Base-by-base conservation (phyloP, 2,113 vertebrate genomes). In the Mustelus asterias region DNA sequence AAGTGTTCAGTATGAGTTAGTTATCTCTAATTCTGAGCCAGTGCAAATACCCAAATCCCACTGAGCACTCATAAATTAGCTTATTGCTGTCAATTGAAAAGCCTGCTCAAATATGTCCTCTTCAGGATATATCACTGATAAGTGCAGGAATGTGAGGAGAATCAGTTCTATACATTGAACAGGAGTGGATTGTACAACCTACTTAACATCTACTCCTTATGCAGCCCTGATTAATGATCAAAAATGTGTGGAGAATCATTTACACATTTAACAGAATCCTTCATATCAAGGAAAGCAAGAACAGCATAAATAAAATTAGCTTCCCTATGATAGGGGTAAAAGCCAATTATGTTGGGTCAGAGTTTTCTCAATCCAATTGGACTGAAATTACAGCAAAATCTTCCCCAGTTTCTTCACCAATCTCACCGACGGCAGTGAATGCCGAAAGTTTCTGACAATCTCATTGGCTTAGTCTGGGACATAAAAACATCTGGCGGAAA, bases 241-340 rank as follows among this genome's bases (percentile, higher is more conserved):
- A 95, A 93, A 95, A 95, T 95, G 94, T 95, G 94, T 72, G 69
- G 69, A 95, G 44, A 95, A 95, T 95, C 41, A 13, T 54, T 95
- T 95, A 76, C 69, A 95, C 41, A 54, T 11, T 95, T 95, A 29
- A 70, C 41, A 54, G 65, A 33, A 95, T 72, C 13, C 41, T 76
- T 33, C 67, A 18, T 54, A 72, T 54, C 48, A 70, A 48, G 26
- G 14, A 5, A 13, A 29, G 69, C 67, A 95, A 95, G 94, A 95
- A 18, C 4, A 76, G 67, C 67, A 95, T 48, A 48, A 72, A 95
- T n/a, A 54, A 95, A 37, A 83, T 83, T 41, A 90, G n/a, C 58
- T 63, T n/a, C 58, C 14, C 88, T 14, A n/a, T 16, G 33, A 33
- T 22, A 37, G 33, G 60, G 16, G 2, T 67, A 37, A 16, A 65